Conservation (phyloP, 2,888 invertebrate species). For the Acrobasis consociella region DNA sequence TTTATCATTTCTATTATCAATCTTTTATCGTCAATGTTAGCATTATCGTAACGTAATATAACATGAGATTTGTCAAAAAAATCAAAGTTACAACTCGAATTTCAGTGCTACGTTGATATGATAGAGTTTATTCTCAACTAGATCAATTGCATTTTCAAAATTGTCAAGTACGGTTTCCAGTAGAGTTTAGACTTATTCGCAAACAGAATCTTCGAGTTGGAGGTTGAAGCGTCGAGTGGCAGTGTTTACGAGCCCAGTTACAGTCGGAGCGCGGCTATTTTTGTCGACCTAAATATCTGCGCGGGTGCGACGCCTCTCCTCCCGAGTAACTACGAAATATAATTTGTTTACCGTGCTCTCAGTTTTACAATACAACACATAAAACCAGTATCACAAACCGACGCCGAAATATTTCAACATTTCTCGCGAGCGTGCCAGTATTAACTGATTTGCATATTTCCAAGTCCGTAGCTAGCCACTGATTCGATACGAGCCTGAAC, state of each 20-base stretch:
- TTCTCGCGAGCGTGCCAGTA: constrained; percentile 29
- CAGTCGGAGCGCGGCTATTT: constrained; percentile 69
- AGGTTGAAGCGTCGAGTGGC: constrained; percentile 22
- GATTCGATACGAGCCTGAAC: constrained; percentile 9
- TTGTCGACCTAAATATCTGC: constrained; percentile 77
- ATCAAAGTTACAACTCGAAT: background rate
- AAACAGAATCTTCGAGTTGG: constrained; percentile 3
- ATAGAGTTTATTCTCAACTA: background rate
- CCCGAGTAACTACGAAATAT: constrained; percentile 44
- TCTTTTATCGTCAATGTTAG: constrained; percentile 53
- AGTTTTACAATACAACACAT: constrained; percentile 33
- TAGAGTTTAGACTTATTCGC: constrained; percentile 1
- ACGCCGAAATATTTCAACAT: constrained; percentile 33
- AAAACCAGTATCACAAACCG: constrained; percentile 39
- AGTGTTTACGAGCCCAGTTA: constrained; percentile 42
- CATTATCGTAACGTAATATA: constrained; percentile 24
- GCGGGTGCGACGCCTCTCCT: constrained; percentile 51
- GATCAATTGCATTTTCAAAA: background rate
- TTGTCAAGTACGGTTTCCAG: background rate
- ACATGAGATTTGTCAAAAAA: constrained; percentile 2
- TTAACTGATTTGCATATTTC: constrained; percentile 37
- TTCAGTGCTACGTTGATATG: background rate
- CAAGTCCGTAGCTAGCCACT: constrained; percentile 32
- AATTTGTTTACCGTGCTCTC: constrained; percentile 45
- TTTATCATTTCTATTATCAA: constrained; percentile 62